phyloP scores from a whole-genome alignment of 1,140 invertebrate species.

The Drosophila auraria region DNA sequence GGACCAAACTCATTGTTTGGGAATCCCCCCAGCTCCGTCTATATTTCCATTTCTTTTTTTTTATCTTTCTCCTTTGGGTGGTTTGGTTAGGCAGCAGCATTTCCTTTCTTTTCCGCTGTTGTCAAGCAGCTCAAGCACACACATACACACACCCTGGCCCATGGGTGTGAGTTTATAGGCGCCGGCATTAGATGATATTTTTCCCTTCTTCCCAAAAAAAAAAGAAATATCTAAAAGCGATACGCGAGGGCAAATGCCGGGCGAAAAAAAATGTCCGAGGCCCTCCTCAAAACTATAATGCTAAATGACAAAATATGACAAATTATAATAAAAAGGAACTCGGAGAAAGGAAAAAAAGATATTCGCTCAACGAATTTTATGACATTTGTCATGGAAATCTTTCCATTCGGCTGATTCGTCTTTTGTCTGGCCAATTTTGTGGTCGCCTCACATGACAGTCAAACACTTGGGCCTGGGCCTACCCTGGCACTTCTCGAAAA shows the following conservation, averaged over 20 bases:
- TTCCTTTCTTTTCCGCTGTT: conserved; percentile 79
- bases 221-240: conserved; percentile 31
- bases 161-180: conserved; percentile 53
- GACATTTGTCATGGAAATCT: conserved; percentile 55
- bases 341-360: conserved; percentile 1
- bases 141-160: background rate
- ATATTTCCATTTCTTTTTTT: conserved; percentile 32
- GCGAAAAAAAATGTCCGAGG: conserved; percentile 18
- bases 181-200: conserved; percentile 63
- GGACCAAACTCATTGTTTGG: conserved; percentile 64
- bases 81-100: conserved; percentile 72
- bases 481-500: conserved; percentile 6
- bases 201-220: conserved; percentile 6
- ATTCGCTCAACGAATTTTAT: conserved; percentile 49
- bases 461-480: conserved; percentile 11
- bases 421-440: conserved; percentile 55
- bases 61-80: conserved; percentile 21
- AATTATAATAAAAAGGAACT: conserved; percentile 65
- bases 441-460: conserved; percentile 34
- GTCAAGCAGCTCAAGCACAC: conserved; percentile 71
- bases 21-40: conserved; percentile 19
- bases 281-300: conserved; percentile 65
- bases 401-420: conserved; percentile 44
- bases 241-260: conserved; percentile 37
- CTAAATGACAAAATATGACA: conserved; percentile 80